phyloP scores from a whole-genome alignment of 2,113 vertebrate genomes.

The Leucosticte australis region DNA sequence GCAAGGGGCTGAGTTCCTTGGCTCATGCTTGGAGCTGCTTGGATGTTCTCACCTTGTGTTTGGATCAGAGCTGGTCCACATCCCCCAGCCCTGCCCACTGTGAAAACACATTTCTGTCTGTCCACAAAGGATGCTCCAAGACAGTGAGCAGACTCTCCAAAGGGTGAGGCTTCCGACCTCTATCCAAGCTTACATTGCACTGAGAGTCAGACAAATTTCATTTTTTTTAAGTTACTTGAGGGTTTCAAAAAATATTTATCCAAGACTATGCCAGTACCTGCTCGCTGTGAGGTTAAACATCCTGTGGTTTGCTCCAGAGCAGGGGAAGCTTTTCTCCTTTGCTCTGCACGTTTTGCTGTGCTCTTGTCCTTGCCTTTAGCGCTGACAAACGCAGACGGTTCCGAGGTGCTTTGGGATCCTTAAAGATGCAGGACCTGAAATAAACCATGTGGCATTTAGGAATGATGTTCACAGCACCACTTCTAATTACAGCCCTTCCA shows the following conservation, averaged over 20 bases:
- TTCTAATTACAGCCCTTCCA: background rate
- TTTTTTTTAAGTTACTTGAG: background rate
- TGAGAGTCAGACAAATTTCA: background rate
- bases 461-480: background rate
- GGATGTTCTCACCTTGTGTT: background rate
- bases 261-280: background rate
- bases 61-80: background rate
- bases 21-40: background rate
- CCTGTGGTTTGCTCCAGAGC: background rate
- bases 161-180: background rate
- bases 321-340: background rate
- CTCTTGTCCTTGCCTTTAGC: conserved; percentile 20
- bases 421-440: conserved; percentile 16
- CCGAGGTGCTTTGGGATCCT: conserved; percentile 12
- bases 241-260: background rate
- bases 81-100: background rate
- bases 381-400: background rate
- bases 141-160: background rate
- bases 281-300: background rate
- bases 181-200: background rate
- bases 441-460: background rate
- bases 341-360: background rate
- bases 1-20: background rate
- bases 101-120: background rate
- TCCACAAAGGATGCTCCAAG: background rate